Base-by-base conservation (phyloP, 2,797 vertebrate species). In the Arnoldichthys spilopterus region DNA sequence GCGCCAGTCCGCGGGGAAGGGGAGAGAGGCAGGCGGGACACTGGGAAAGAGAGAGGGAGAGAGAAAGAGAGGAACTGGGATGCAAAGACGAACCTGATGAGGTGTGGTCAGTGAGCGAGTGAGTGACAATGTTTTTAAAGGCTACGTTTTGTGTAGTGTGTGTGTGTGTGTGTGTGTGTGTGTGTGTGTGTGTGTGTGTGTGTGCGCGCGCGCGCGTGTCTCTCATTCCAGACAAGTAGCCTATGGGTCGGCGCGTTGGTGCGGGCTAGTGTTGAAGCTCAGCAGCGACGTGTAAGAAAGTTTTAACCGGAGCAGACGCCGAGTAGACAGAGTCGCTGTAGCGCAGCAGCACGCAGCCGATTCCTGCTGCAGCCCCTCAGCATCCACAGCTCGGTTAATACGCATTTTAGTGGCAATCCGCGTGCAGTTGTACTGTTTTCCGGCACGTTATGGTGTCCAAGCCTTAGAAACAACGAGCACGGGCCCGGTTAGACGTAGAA, bases 51-150 rank as follows among this genome's bases (percentile, higher is more conserved):
- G 78, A n/a, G n/a, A n/a, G n/a, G n/a, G n/a, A 73, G 69, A 80
- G 71, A 82, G 68, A n/a, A n/a, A 73, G 69, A 80, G 71, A 82
- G 68, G 81, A 58, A 62, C 74, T 83, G 81, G 83, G 87, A 88
- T 32, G 63, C 61, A 49, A 63, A 79, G 88, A 88, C 87, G 86
- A 90, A 85, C 89, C 89, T 90, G 82, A 85, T 87, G 90, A 90
- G 90, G 87, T 87, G 88, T 91, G 92, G 92, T 89, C 93, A 93
- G 90, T 89, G 51, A 56, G 45, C 11, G 91, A 92, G 92, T 89
- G 91, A 92, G 85, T 85, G 82, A 80, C 83, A 93, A 90, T 90
- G 91, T 90, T 91, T 88, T 89, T 86, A n/a, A 90, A 90, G 89
- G 58, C 30, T 16, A 20, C 8, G 92, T 92, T 92, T 87, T 90